Conservation (phyloP, 1,140 invertebrate genomes). For the Sarcophaga peregrina region DNA sequence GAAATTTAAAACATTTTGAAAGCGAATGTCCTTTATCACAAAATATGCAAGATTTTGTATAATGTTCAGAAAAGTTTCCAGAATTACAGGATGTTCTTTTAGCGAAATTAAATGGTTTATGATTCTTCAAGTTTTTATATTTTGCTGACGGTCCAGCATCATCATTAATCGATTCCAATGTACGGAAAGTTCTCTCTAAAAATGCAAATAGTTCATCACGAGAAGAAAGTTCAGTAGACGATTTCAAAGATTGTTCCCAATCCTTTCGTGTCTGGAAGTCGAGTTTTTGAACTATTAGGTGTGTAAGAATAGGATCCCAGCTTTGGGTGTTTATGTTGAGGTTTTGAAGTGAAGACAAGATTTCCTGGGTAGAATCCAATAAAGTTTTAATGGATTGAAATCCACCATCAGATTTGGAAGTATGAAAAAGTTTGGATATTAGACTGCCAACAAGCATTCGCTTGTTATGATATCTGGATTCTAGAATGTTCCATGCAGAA, state of each 20-base stretch:
- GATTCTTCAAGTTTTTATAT: neutral
- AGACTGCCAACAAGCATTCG: constrained; percentile 9
- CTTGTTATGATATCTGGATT: neutral
- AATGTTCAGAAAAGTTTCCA: neutral
- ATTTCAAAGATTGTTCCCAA: neutral
- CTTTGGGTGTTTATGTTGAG: neutral
- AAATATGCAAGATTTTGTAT: neutral
- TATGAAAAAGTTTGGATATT: constrained; percentile 17
- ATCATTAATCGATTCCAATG: neutral
- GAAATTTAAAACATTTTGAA: too few species aligned
- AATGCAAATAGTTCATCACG: neutral
- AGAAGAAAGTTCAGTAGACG: neutral
- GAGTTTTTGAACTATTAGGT: neutral
- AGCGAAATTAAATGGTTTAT: neutral
- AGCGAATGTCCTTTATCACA: too few species aligned
- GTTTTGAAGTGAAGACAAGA: neutral
- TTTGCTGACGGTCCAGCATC: neutral
- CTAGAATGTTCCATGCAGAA: constrained; percentile 23
- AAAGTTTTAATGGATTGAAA: too few species aligned
- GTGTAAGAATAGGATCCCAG: too few species aligned
- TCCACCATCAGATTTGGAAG: too few species aligned
- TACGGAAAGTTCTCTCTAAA: neutral
- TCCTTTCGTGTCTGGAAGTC: neutral
- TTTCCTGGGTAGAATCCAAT: too few species aligned
- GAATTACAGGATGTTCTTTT: neutral